phyloP scores from a whole-genome alignment of 2,888 invertebrate genomes.

The Thymelicus lineola region DNA sequence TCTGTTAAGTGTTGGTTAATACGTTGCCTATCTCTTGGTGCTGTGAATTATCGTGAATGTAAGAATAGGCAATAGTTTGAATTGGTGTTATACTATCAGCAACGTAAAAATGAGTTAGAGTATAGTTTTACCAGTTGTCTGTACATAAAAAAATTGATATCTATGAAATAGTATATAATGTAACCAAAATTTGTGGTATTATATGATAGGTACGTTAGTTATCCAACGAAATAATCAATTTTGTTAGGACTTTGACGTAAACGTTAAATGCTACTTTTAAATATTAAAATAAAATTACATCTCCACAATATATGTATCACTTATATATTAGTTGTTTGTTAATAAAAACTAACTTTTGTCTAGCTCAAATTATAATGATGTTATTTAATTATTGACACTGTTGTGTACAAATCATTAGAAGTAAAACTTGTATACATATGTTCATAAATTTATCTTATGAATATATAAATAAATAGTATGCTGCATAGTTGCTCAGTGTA shows the following conservation, averaged over 20 bases:
- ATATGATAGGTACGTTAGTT: too few relatives aligned
- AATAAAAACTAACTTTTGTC: background rate
- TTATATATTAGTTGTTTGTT: background rate
- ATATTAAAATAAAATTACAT: too few relatives aligned
- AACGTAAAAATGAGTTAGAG: background rate
- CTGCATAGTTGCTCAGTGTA: conserved; percentile 26
- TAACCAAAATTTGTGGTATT: too few relatives aligned
- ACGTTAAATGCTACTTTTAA: too few relatives aligned
- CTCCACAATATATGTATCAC: too few relatives aligned
- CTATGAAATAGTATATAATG: background rate
- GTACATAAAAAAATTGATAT: background rate
- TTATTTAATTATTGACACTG: background rate
- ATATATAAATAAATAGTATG: too few relatives aligned
- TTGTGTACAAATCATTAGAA: background rate
- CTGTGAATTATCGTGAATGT: conserved; percentile 27
- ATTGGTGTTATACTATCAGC: background rate
- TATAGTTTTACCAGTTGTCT: background rate
- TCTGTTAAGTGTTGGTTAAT: background rate
- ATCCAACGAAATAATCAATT: too few relatives aligned
- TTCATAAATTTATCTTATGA: too few relatives aligned
- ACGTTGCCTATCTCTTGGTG: conserved; percentile 18
- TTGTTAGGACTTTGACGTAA: too few relatives aligned
- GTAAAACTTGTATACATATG: too few relatives aligned
- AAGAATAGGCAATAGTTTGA: conserved; percentile 21
- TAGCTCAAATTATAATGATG: background rate